These are phyloP conservation scores for Falco biarmicus DNA, from an alignment of 2,797 vertebrate genomes.

Conservation along the genomic window DNA sequence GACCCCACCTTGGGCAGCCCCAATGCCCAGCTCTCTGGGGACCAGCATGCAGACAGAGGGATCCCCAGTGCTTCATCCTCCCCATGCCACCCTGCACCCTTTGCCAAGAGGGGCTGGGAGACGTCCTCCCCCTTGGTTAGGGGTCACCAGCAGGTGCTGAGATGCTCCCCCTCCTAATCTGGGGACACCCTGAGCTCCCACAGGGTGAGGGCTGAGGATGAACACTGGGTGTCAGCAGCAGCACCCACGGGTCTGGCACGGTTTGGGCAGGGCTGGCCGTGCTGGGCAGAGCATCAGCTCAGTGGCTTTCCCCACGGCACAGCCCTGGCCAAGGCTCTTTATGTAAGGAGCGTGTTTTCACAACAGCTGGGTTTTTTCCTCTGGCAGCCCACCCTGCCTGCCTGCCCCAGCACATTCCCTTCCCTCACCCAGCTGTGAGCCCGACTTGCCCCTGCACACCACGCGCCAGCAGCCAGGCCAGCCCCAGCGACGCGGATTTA, in stretches of 20 bases:
- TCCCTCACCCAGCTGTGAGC: neutral
- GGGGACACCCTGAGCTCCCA: neutral
- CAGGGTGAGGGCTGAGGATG: neutral
- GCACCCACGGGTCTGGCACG: neutral
- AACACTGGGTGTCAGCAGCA: neutral
- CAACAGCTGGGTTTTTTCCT: neutral
- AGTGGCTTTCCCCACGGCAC: rapidly evolving
- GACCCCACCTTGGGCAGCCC: neutral
- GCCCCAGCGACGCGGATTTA: neutral
- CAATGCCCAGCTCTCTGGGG: neutral
- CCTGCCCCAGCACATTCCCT: neutral
- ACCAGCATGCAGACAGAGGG: neutral
- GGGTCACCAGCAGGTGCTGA: neutral
- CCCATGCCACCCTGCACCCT: rapidly evolving
- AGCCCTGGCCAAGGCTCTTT: conserved; percentile 14
- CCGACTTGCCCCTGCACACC: neutral
- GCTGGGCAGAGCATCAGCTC: neutral
- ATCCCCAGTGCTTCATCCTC: too few relatives aligned
- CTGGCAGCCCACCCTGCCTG: neutral
- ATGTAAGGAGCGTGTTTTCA: neutral
- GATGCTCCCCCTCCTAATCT: too few relatives aligned
- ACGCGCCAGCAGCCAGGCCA: rapidly evolving
- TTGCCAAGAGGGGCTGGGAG: neutral
- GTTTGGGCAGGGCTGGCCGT: neutral
- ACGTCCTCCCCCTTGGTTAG: neutral